Percentiles rank a stretch among this genome's conserved stretches.
Evolutionary conservation across 2,113 vertebrate species (phyloP).

Genomic region (Malurus elegans): DNA sequence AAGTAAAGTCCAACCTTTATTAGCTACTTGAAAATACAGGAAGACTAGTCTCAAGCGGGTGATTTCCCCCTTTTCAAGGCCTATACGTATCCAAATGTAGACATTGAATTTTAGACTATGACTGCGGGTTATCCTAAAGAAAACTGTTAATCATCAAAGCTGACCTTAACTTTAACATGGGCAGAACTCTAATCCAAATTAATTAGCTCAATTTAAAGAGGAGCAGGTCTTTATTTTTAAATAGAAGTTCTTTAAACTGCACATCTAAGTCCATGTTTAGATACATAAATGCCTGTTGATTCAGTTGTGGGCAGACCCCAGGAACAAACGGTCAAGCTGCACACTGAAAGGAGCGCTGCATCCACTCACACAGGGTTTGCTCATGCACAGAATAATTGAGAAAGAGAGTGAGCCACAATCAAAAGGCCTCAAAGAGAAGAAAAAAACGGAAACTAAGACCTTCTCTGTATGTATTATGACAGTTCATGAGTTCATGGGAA

Average conservation of each 20-base stretch:
- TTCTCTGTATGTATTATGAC: constrained; percentile 46
- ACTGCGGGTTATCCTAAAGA: background rate
- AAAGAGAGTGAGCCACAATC: constrained; percentile 34
- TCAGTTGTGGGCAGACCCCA: background rate
- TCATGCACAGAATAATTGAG: constrained; percentile 53
- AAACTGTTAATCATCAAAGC: background rate
- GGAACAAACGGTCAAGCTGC: background rate
- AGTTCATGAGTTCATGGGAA: constrained; percentile 68
- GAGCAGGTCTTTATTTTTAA: background rate
- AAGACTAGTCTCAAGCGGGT: background rate
- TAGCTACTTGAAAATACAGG: background rate
- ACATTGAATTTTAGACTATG: background rate
- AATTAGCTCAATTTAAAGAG: background rate
- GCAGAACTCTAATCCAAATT: background rate
- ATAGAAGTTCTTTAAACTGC: background rate
- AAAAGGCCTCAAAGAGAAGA: constrained; percentile 1
- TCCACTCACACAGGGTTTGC: constrained; percentile 43
- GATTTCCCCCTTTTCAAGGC: background rate
- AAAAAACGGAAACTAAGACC: constrained; percentile 30
- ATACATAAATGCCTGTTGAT: background rate
- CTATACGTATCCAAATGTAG: background rate
- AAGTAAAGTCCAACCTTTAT: background rate
- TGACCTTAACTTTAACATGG: background rate
- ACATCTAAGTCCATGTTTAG: background rate
- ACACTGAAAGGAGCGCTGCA: background rate